Base-by-base conservation (phyloP, 1,140 invertebrate genomes). In the Sogatella furcifera region DNA sequence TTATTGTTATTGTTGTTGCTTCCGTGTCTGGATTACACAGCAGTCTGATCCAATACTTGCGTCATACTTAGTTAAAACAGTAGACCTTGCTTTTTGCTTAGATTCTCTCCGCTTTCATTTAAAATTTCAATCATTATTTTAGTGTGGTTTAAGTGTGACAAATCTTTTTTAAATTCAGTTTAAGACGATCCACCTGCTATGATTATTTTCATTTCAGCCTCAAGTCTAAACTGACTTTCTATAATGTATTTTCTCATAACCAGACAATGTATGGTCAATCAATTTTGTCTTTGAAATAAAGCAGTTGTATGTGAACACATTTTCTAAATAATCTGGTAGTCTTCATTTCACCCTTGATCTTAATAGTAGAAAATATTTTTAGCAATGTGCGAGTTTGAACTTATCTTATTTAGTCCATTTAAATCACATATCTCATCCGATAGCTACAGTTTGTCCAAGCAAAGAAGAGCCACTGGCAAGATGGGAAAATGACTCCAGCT, bases 261-360 rank as follows among this genome's bases (percentile, higher is more conserved):
- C 62, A 60, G 11, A 38, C 34, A 65, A 59, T 63, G 59, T 65
- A 62, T 63, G 52, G 63, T 60, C 19, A 62, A 58, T 56, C 53
- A 64, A 17, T 19, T 49, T 55, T 81, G 78, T 60, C 46, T 81
- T n/a, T 79, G 80, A 76, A 82, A 81, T 81, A 81, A 82, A 81
- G 21, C 79, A 81, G 79, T 81, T 81, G 78, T 81, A 81, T 81
- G 79, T 81, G 80, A 79, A 79, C 61, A 64, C 46, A 60, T 64
- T 64, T 64, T 64, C 59, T 64, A 64, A 61, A 56, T 57, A 46
- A 4, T 57, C 19, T 17, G 41, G 24, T 57, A 15, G 17, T 57
- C 6, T 19, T 54, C 9, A 54, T 54, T 31, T 54, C 34, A 31
- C n/a, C 21, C 52, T 54, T 54, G 34, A 54, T 54, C 19, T 22